Base-by-base conservation (phyloP, 2,797 vertebrate genomes). In the Mus spretus region DNA sequence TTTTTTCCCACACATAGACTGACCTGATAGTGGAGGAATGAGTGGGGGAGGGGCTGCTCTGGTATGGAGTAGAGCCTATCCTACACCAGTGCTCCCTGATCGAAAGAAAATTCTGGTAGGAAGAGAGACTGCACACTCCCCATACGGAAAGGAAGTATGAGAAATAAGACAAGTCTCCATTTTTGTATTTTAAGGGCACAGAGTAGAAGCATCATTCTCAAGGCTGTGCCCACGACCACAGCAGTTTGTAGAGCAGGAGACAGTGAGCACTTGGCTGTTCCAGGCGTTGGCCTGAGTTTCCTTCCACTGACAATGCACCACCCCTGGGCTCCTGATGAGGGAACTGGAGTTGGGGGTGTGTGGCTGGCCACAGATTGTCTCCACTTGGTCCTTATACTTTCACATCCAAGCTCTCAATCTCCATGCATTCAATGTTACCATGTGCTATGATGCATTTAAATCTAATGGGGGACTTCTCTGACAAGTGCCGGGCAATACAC, bases 1-100 rank as follows among this genome's bases (percentile, higher is more conserved):
- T 85, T 95, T 72, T 89, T 95, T 95, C 96, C 93, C 95, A 93
- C 92, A 95, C 91, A 90, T 92, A 96, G 78, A 40, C 94, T 53
- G 77, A 63, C 86, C 94, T 93, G 94, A 94, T 77, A 92, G 79
- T 61, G 15, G 26, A 91, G 88, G 96, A 83, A 89, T 92, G 95
- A 83, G 74, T 37, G 65, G 93, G 93, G 97, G 94, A 95, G 90
- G 96, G 93, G 82, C 53, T 8, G 13, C 63, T 59, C 65, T 74
- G 92, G 53, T 14, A 57, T 75, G 67, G 15, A 47, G n/a, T 37
- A 57, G 5, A 20, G 14, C 28, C 44, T 20, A 6, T 50, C 87
- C 87, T 47, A 85, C 47, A 59, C 53, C 84, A 31, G 79, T 1
- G 7, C 11, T 79, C 80, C 89, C 80, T 86, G 84, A 55, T 82